Conservation (phyloP, 2,797 vertebrate genomes). For the Podargus strigoides region DNA sequence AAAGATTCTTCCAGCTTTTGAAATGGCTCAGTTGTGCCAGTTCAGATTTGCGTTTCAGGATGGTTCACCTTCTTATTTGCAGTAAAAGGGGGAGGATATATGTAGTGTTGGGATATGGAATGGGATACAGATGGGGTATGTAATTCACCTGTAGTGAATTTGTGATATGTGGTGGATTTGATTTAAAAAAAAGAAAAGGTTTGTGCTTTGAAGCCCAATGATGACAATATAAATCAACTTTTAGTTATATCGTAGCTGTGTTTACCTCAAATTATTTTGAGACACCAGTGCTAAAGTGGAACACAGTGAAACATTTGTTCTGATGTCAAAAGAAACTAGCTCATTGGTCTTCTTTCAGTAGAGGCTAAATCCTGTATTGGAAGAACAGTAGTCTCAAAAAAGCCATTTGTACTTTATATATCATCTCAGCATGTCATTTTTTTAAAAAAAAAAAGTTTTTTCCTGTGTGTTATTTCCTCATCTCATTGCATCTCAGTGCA, state of each 20-base stretch:
- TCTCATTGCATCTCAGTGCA: not conserved
- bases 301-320: not conserved
- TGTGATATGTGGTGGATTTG: not conserved
- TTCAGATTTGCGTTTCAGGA: not conserved
- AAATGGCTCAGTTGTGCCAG: not conserved
- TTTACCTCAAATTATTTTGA: not conserved
- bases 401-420: not conserved
- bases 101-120: too few relatives aligned
- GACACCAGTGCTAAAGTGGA: not conserved
- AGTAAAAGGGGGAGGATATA: not conserved
- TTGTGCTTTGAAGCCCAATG: not conserved
- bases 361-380: not conserved
- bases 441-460: not conserved
- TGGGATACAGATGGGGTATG: not conserved
- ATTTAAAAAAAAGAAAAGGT: not conserved
- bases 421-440: not conserved
- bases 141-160: not conserved
- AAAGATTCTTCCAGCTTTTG: not conserved
- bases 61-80: not conserved
- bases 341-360: not conserved
- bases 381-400: not conserved
- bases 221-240: not conserved
- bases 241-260: not conserved
- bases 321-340: not conserved
- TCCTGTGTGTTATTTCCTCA: not conserved